These are phyloP conservation scores for Chrysaora quinquecirrha DNA, from an alignment of 30 jellyfish, hydroid and myxozoan genomes.

Conservation along the genomic window DNA sequence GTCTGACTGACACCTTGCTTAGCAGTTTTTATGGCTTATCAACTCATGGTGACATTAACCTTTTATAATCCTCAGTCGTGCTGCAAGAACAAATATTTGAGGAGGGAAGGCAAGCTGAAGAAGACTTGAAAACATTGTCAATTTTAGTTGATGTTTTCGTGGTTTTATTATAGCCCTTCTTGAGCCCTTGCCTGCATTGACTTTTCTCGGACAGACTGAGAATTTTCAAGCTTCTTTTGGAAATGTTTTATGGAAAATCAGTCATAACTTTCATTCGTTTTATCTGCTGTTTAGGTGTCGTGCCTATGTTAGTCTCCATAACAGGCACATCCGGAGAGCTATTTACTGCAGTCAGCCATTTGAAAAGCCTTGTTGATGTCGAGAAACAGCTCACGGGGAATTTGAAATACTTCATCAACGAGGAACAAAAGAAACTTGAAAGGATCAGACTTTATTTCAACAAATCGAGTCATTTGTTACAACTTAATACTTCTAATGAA, in stretches of 20 bases:
- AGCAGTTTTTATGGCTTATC: too few relatives aligned
- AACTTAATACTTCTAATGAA: conserved; percentile 19
- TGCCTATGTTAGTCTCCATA: background rate
- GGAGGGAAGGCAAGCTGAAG: too few relatives aligned
- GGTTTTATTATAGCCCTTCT: too few relatives aligned
- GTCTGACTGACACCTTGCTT: too few relatives aligned
- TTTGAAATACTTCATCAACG: conserved; percentile 41
- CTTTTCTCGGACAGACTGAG: too few relatives aligned
- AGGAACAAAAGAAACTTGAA: conserved; percentile 55
- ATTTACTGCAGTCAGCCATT: conserved; percentile 76
- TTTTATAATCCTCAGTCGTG: too few relatives aligned
- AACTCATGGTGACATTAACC: too few relatives aligned
- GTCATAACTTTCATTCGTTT: background rate
- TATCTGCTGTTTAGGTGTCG: background rate
- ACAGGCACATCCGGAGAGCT: conserved; percentile 53
- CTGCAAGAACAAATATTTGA: too few relatives aligned
- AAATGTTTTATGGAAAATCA: background rate
- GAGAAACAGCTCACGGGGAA: conserved; percentile 44
- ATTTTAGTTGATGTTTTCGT: too few relatives aligned
- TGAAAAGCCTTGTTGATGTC: conserved; percentile 56
- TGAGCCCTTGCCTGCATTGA: too few relatives aligned
- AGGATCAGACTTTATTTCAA: conserved; percentile 25
- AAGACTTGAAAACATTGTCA: too few relatives aligned
- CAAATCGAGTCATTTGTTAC: conserved; percentile 18
- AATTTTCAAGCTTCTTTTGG: too few relatives aligned